Evolutionary conservation across 1,140 invertebrate species (phyloP).

Genomic region (Agrypnia vestita): DNA sequence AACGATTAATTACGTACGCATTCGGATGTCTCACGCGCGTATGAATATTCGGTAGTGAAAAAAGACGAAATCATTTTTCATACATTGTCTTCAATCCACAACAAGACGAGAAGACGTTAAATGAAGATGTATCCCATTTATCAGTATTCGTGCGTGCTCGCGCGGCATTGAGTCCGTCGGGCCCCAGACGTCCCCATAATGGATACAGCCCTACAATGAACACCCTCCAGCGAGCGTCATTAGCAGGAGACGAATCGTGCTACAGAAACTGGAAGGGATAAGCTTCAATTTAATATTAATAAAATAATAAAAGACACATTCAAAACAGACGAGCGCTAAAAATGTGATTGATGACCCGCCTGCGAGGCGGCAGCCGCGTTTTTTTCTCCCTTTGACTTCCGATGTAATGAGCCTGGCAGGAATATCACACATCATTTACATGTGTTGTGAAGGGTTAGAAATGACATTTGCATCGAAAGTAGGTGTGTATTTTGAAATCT

Average conservation of each 20-base stretch:
- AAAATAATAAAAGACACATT: slow-evolving; percentile 57
- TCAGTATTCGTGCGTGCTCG: slow-evolving; percentile 9
- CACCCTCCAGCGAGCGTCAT: slow-evolving; percentile 39
- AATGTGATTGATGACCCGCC: slow-evolving; percentile 58
- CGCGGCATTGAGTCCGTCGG: slow-evolving; percentile 22
- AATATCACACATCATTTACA: slow-evolving; percentile 46
- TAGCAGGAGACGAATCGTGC: slow-evolving; percentile 35
- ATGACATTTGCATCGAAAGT: slow-evolving; percentile 36
- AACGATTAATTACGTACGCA: no score
- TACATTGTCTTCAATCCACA: no score
- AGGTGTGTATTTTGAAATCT: slow-evolving; percentile 35
- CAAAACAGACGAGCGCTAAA: slow-evolving; percentile 61
- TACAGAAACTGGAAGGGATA: neutral
- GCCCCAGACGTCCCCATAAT: neutral
- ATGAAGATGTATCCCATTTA: slow-evolving; percentile 1
- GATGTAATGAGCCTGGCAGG: slow-evolving; percentile 21
- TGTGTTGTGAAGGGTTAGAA: slow-evolving; percentile 41
- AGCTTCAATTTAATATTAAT: slow-evolving; percentile 53
- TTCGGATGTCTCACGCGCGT: no score
- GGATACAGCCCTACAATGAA: slow-evolving; percentile 17
- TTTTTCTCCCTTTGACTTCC: neutral
- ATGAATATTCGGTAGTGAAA: no score
- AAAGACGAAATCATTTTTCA: no score
- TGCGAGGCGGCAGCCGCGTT: neutral
- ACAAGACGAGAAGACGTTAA: neutral